These are phyloP conservation scores for Tuberolachnus salignus DNA, from an alignment of 2,888 invertebrate species.

Conservation along the genomic window DNA sequence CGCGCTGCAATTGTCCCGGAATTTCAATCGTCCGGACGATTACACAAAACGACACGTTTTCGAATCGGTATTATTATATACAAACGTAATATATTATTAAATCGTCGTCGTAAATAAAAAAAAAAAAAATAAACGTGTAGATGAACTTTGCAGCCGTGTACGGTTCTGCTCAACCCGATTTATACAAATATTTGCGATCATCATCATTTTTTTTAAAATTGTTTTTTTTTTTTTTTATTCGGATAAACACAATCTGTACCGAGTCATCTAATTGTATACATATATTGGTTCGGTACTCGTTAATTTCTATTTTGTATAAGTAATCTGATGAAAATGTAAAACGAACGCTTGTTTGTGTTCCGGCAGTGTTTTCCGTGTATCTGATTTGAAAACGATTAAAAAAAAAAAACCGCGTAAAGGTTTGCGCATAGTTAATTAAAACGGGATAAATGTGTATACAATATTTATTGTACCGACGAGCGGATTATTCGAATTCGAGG, in stretches of 20 bases:
- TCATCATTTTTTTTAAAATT: neutral
- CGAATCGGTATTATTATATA: neutral
- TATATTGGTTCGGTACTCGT: neutral
- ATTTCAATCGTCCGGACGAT: constrained; percentile 45
- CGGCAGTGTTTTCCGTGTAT: neutral
- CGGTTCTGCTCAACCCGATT: neutral
- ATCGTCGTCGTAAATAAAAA: neutral
- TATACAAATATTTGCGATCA: too few relatives aligned
- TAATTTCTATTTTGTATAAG: neutral
- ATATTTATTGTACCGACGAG: too few relatives aligned
- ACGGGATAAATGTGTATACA: neutral
- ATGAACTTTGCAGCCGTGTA: neutral
- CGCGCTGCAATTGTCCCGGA: constrained; percentile 38
- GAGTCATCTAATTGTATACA: neutral
- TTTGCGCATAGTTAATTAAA: neutral
- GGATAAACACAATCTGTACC: neutral
- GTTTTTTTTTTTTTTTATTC: neutral
- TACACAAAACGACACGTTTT: constrained; percentile 43
- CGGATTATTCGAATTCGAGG: constrained; percentile 13
- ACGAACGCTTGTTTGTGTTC: neutral
- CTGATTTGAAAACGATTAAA: constrained; percentile 32
- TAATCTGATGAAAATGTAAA: neutral
- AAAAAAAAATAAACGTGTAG: neutral
- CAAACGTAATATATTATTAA: neutral
- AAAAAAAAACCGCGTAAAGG: neutral